phyloP scores from a whole-genome alignment of 2,888 invertebrate genomes.

The Rotaria socialis region DNA sequence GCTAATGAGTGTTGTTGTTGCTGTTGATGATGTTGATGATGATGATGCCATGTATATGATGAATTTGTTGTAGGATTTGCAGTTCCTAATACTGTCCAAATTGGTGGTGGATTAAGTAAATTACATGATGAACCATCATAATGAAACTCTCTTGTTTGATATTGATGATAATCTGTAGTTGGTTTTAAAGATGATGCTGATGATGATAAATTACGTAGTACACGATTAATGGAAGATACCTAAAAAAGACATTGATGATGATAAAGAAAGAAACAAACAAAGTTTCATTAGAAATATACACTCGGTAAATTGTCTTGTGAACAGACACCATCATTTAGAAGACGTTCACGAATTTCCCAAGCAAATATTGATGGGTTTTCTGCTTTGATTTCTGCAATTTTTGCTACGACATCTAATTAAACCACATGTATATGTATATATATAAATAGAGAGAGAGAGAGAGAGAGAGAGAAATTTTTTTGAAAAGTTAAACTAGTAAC shows the following conservation, averaged over 20 bases:
- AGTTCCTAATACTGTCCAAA: constrained; percentile 19
- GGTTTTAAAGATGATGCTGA: constrained; percentile 14
- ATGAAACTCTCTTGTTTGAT: constrained; percentile 15
- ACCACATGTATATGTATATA: neutral
- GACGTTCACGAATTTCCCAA: constrained; percentile 91
- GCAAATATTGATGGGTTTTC: constrained; percentile 97
- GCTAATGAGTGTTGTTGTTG: constrained; percentile 13
- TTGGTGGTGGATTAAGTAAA: constrained; percentile 1
- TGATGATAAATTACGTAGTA: constrained; percentile 76
- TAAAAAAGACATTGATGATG: constrained; percentile 58
- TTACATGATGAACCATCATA: constrained; percentile 19
- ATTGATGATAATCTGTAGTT: constrained; percentile 63
- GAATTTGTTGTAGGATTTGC: neutral
- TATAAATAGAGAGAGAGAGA: too few species aligned
- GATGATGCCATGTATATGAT: neutral
- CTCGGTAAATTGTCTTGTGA: constrained; percentile 93
- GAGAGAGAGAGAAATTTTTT: too few species aligned
- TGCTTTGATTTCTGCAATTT: constrained; percentile 87
- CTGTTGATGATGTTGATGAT: neutral
- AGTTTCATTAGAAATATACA: constrained; percentile 64
- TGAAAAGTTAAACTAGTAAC: too few species aligned
- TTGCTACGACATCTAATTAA: constrained; percentile 71
- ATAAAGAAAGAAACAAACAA: neutral
- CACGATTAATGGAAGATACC: constrained; percentile 93
- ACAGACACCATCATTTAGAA: constrained; percentile 86